These are phyloP conservation scores for Crocallis elinguaria DNA, from an alignment of 2,888 invertebrate genomes.

Conservation along the genomic window DNA sequence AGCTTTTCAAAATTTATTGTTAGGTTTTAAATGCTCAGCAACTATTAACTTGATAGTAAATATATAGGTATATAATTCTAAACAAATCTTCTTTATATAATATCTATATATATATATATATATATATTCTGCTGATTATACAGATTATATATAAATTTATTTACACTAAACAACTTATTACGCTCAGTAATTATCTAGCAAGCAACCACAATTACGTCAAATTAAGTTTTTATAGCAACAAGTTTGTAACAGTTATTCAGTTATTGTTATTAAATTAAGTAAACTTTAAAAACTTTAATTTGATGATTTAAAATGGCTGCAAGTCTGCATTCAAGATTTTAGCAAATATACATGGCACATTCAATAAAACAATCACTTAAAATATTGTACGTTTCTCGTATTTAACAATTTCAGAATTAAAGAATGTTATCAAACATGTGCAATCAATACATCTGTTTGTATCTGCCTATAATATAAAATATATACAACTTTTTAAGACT, in stretches of 20 bases:
- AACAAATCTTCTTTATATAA: slow-evolving; percentile 47
- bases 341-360: slow-evolving; percentile 74
- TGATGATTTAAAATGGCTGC: slow-evolving; percentile 7
- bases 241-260: neutral
- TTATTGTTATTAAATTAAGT: no score
- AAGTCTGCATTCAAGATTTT: slow-evolving; percentile 14
- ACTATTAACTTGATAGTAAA: slow-evolving; percentile 47
- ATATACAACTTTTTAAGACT: slow-evolving; percentile 76
- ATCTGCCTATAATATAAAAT: slow-evolving; percentile 62
- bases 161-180: slow-evolving; percentile 18
- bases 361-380: slow-evolving; percentile 56
- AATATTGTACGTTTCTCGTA: slow-evolving; percentile 42
- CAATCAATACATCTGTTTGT: slow-evolving; percentile 56
- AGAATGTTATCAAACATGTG: slow-evolving; percentile 49
- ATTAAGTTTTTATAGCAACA: neutral
- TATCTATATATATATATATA: slow-evolving; percentile 13
- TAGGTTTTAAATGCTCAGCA: slow-evolving; percentile 49
- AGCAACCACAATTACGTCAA: neutral
- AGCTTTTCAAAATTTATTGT: slow-evolving; percentile 53
- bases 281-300: slow-evolving; percentile 3
- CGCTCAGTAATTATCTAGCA: neutral
- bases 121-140: slow-evolving; percentile 46
- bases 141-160: slow-evolving; percentile 21
- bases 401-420: slow-evolving; percentile 54
- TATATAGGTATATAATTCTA: slow-evolving; percentile 41